Evolutionary conservation across 64 coral and sea anemone genomes (phyloP).

Genomic region (Porites australiensis): DNA sequence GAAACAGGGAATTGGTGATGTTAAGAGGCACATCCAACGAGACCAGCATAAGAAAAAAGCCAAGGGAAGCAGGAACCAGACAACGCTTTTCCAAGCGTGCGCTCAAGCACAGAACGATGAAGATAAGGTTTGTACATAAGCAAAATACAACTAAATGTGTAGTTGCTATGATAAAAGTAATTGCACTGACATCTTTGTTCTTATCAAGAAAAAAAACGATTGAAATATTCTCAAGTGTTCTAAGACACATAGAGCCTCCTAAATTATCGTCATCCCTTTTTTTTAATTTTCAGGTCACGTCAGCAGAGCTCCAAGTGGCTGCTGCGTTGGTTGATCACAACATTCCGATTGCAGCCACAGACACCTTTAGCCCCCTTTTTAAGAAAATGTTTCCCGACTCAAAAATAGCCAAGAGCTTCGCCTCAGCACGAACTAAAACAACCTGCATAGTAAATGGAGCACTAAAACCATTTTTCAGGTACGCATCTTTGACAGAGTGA

Average conservation of each 20-base stretch:
- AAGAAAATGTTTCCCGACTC: slow-evolving; percentile 48
- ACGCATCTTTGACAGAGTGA: slow-evolving; percentile 28
- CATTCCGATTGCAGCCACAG: slow-evolving; percentile 53
- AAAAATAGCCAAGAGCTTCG: slow-evolving; percentile 60
- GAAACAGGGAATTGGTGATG: slow-evolving; percentile 39
- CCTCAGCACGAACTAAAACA: slow-evolving; percentile 48
- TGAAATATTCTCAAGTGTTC: slow-evolving; percentile 13
- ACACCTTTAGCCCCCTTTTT: slow-evolving; percentile 52
- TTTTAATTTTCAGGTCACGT: slow-evolving; percentile 29
- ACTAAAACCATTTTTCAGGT: slow-evolving; percentile 47
- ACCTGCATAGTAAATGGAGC: slow-evolving; percentile 70
- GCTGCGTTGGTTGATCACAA: slow-evolving; percentile 45
- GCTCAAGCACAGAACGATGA: slow-evolving; percentile 7
- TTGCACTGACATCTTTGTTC: background rate
- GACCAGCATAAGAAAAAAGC: slow-evolving; percentile 16
- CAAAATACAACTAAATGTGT: too few species aligned
- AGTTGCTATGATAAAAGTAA: slow-evolving; percentile 5
- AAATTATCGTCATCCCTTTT: background rate
- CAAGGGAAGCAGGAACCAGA: slow-evolving; percentile 11
- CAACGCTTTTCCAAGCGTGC: slow-evolving; percentile 26
- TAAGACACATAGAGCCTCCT: background rate
- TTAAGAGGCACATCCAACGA: background rate
- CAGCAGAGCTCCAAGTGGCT: slow-evolving; percentile 67
- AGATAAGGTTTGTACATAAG: slow-evolving; percentile 27
- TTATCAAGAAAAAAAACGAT: background rate